These are phyloP conservation scores for Chiloscyllium plagiosum DNA, from an alignment of 2,113 vertebrate genomes.

Conservation along the genomic window DNA sequence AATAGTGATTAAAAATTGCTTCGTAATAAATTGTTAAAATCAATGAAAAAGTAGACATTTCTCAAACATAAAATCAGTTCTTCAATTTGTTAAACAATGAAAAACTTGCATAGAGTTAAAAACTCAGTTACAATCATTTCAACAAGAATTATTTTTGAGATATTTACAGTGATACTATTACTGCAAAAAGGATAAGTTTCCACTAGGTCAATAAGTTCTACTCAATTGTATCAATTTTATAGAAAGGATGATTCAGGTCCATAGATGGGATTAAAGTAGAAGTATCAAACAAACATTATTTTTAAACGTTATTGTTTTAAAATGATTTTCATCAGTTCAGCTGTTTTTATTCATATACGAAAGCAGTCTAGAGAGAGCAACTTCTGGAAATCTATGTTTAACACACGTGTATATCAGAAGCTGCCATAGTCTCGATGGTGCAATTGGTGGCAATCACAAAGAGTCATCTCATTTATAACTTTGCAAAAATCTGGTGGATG, in stretches of 20 bases:
- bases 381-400: neutral
- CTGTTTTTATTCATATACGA: too few relatives aligned
- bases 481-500: neutral
- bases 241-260: too few relatives aligned
- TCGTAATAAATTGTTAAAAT: neutral
- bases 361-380: neutral
- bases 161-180: neutral
- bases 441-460: neutral
- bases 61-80: neutral
- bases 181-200: neutral
- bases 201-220: neutral
- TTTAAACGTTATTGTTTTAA: too few relatives aligned
- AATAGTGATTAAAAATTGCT: too few relatives aligned
- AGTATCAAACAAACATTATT: too few relatives aligned
- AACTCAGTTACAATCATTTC: neutral
- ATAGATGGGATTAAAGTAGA: too few relatives aligned
- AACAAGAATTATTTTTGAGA: neutral
- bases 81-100: neutral
- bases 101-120: neutral
- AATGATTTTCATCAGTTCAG: too few relatives aligned
- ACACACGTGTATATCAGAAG: neutral
- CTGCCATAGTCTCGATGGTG: neutral
- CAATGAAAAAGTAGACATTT: neutral
- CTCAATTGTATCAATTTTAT: too few relatives aligned
- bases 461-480: neutral